These are phyloP conservation scores for Apis cerana DNA, from an alignment of 1,140 invertebrate genomes.

Conservation along the genomic window DNA sequence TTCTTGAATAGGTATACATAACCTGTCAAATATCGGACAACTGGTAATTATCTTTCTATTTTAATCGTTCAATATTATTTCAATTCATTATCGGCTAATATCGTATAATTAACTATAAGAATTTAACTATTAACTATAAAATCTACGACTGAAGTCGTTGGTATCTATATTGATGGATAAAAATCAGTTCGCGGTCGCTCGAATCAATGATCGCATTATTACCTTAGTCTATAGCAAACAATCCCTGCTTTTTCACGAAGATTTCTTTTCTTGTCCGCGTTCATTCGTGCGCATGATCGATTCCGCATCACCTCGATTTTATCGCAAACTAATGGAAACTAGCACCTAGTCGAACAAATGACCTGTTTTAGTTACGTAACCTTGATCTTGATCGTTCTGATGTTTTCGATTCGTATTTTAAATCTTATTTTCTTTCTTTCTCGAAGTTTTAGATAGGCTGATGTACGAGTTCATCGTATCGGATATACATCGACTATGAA, in stretches of 20 bases:
- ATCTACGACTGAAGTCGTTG: neutral
- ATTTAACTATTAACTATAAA: neutral
- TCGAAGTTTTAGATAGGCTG: neutral
- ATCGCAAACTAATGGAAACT: neutral
- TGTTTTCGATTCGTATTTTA: neutral
- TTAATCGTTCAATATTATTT: conserved; percentile 3
- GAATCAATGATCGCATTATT: conserved; percentile 19
- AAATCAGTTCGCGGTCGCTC: conserved; percentile 17
- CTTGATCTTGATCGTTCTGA: neutral
- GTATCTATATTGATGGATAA: conserved; percentile 7
- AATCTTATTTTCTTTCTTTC: neutral
- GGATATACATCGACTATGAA: neutral
- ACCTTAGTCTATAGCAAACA: neutral
- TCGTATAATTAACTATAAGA: conserved; percentile 46
- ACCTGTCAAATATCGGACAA: conserved; percentile 12
- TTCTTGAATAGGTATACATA: conserved; percentile 41
- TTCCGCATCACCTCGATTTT: neutral
- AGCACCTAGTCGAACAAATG: neutral
- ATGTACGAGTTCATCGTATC: neutral
- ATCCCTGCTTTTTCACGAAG: conserved; percentile 38
- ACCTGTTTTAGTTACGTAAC: neutral
- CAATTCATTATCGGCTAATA: conserved; percentile 24
- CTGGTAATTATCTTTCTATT: conserved; percentile 45
- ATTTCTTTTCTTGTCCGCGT: conserved; percentile 41
- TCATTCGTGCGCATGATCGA: conserved; percentile 33